Evolutionary conservation across 2,113 vertebrate genomes (phyloP), one percentile per base, ranked within the genome.

Genomic region (Burhinus bistriatus): DNA sequence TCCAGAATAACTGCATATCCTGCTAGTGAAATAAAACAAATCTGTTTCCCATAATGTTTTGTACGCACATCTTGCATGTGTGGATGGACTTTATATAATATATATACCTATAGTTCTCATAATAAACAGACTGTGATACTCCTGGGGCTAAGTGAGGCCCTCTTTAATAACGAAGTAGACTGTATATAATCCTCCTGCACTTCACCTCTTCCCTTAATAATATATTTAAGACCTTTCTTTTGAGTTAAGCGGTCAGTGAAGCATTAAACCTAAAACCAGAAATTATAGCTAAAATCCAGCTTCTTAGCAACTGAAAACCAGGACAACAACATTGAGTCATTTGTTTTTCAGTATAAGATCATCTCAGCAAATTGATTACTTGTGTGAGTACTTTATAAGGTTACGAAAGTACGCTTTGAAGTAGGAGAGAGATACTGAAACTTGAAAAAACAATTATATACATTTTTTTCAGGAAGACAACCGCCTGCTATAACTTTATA

Each of bases 291-390:
- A 61, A 91, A 89, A 55, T 69, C 80, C 36, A 51, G 12, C 83
- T 91, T 94, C 61, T 85, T 75, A 93, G 62, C 45, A 83, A 90
- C 89, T 94, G 92, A 64, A 93, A 86, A 36, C 44, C 71, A 92
- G 54, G 16, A 77, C 44, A 76, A 23, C 47, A 91, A 62, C 47
- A 57, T 7, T 30, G 66, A 92, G 49, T 96, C 66, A 80, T 87
- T 97, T 95, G 20, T 91, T 94, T 80, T 95, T 90, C 72, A 80
- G 32, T 19, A 20, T 64, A 80, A 80, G 23, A 73, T 70, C 14
- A 38, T 64, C 36, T 72, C 45, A 45, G 47, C 59, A 71, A 80
- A 61, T 32, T 40, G 49, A 54, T 82, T 85, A 40, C 15, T 75
- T 82, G 5, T 20, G 11, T 44, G 44, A 15, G 44, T 47, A 8